These are phyloP conservation scores for Hedya salicella DNA, from an alignment of 2,888 invertebrate species.

Conservation along the genomic window DNA sequence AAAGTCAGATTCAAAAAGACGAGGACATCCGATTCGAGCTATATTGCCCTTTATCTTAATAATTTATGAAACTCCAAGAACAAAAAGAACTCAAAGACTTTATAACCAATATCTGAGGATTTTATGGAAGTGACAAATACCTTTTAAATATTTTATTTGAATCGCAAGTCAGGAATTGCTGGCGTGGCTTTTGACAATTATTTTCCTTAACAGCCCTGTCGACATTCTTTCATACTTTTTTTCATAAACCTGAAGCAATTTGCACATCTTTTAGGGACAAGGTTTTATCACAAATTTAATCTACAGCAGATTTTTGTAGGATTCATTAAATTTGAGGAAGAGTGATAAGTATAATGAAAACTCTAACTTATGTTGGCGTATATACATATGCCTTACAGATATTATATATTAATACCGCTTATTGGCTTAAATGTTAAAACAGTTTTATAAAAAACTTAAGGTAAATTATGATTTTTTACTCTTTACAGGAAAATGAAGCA, in stretches of 20 bases:
- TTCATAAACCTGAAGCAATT: slow-evolving; percentile 25
- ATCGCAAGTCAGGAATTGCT: slow-evolving; percentile 22
- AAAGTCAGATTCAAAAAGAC: no score
- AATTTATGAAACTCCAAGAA: no score
- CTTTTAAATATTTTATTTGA: slow-evolving; percentile 12
- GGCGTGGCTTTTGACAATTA: slow-evolving; percentile 25
- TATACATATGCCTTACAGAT: no score
- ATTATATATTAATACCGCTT: no score
- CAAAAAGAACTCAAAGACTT: not conserved
- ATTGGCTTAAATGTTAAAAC: no score
- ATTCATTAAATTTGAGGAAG: slow-evolving; percentile 16
- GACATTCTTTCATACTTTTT: slow-evolving; percentile 25
- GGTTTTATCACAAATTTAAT: slow-evolving; percentile 11
- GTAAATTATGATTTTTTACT: no score
- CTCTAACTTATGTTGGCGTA: not conserved
- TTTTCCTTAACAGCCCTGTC: slow-evolving; percentile 14
- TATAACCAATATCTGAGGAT: not conserved
- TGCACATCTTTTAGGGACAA: slow-evolving; percentile 4
- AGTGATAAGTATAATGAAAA: slow-evolving; percentile 3
- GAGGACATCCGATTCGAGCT: no score
- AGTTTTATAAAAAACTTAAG: no score
- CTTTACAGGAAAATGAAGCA: no score
- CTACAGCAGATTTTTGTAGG: not conserved
- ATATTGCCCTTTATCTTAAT: no score
- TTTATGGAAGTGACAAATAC: slow-evolving; percentile 8